Evolutionary conservation across 2,797 vertebrate genomes (phyloP).

Genomic region (Huso huso): DNA sequence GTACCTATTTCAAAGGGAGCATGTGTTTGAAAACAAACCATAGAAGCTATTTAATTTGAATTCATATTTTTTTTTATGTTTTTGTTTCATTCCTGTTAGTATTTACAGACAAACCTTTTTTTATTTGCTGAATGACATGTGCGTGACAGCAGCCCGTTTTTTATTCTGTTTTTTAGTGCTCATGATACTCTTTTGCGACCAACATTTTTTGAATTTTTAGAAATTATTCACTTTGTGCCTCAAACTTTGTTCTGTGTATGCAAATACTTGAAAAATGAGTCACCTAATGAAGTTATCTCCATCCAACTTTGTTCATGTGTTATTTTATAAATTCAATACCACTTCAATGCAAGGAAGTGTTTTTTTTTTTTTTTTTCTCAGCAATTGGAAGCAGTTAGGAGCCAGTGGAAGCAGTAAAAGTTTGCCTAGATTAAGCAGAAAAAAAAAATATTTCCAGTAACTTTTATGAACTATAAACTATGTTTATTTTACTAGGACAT

Average conservation of each 20-base stretch:
- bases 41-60: too few species aligned
- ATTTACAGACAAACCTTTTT: too few species aligned
- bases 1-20: too few species aligned
- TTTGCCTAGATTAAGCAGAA: background rate
- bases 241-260: background rate
- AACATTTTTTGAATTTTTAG: too few species aligned
- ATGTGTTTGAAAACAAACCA: too few species aligned
- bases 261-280: background rate
- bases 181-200: too few species aligned
- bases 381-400: conserved; percentile 2
- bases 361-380: background rate
- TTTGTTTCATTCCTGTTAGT: too few species aligned
- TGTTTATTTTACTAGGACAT: conserved; percentile 4
- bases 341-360: conserved; percentile 2
- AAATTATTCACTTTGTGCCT: too few species aligned
- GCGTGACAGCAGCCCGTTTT: too few species aligned
- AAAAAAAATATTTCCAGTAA: background rate
- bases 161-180: too few species aligned
- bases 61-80: too few species aligned
- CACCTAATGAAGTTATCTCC: background rate
- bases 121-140: too few species aligned
- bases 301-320: conserved; percentile 1
- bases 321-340: conserved; percentile 4
- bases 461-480: conserved; percentile 6
- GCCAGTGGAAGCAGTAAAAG: background rate